Evolutionary conservation across 1,140 invertebrate genomes (phyloP).

Genomic region (Brachionus calyciflorus): DNA sequence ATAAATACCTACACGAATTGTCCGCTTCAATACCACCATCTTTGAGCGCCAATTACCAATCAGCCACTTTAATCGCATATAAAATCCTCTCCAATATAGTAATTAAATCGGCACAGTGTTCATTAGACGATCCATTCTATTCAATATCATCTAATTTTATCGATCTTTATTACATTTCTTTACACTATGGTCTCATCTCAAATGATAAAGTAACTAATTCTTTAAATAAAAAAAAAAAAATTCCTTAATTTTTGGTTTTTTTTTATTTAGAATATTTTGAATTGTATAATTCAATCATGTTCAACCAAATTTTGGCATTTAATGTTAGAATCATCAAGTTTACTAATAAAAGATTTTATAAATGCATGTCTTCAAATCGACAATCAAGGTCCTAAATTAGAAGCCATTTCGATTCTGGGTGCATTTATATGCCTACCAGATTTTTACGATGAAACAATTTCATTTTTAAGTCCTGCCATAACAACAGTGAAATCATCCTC

Average conservation of each 20-base stretch:
- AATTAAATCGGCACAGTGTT: slow-evolving; percentile 63
- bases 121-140: slow-evolving; percentile 52
- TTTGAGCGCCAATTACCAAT: slow-evolving; percentile 62
- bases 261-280: too few relatives aligned
- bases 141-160: slow-evolving; percentile 65
- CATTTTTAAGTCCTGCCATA: slow-evolving; percentile 57
- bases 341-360: slow-evolving; percentile 82
- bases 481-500: background rate
- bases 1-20: slow-evolving; percentile 53
- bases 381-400: slow-evolving; percentile 77
- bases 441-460: slow-evolving; percentile 71
- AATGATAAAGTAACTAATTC: too few relatives aligned
- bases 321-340: slow-evolving; percentile 79
- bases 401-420: slow-evolving; percentile 85
- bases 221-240: too few relatives aligned
- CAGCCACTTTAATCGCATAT: slow-evolving; percentile 75
- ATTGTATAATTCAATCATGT: slow-evolving; percentile 68
- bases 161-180: slow-evolving; percentile 78
- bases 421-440: slow-evolving; percentile 77
- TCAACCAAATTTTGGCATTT: slow-evolving; percentile 81
- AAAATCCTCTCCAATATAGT: slow-evolving; percentile 74
- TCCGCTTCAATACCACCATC: slow-evolving; percentile 68
- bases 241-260: too few relatives aligned
- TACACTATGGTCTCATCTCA: slow-evolving; percentile 73
- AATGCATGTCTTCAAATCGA: slow-evolving; percentile 77